Evolutionary conservation across 1,140 invertebrate species (phyloP).

Genomic region (Eumeta japonica): DNA sequence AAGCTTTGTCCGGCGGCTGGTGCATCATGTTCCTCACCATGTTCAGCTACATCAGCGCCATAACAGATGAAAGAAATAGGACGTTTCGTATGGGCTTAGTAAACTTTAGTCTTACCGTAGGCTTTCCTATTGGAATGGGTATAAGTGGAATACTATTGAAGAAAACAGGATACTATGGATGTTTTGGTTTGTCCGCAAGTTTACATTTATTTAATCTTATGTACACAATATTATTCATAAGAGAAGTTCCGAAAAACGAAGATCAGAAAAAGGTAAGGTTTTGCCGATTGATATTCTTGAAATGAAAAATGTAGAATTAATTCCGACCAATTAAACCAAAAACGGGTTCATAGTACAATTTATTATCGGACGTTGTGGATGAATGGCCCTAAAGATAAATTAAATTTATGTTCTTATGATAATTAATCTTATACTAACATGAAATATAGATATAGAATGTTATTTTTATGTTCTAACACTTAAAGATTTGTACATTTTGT

Average conservation of each 20-base stretch:
- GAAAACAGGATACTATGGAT: conserved; percentile 42
- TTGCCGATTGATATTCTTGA: conserved; percentile 62
- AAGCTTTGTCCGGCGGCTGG: conserved; percentile 56
- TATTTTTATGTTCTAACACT: no score
- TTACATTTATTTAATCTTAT: conserved; percentile 34
- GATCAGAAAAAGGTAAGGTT: conserved; percentile 62
- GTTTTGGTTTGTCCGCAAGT: conserved; percentile 26
- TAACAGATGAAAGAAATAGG: conserved; percentile 54
- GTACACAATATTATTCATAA: conserved; percentile 31
- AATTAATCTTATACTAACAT: no score
- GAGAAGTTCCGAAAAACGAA: conserved; percentile 61
- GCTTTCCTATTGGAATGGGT: conserved; percentile 49
- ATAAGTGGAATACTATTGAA: conserved; percentile 42
- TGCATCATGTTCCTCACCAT: conserved; percentile 52
- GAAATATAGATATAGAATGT: no score
- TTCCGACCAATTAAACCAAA: conserved; percentile 62
- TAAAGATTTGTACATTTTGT: no score
- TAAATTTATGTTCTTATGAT: no score
- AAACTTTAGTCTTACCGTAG: conserved; percentile 53
- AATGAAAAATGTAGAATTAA: conserved; percentile 60
- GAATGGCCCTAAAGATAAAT: no score
- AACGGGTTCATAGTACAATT: conserved; percentile 62
- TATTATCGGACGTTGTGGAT: no score
- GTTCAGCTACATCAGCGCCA: conserved; percentile 59
- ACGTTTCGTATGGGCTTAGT: conserved; percentile 59